These are phyloP conservation scores for Blastomussa wellsi DNA, from an alignment of 92 coral and sea anemone species.

Conservation along the genomic window DNA sequence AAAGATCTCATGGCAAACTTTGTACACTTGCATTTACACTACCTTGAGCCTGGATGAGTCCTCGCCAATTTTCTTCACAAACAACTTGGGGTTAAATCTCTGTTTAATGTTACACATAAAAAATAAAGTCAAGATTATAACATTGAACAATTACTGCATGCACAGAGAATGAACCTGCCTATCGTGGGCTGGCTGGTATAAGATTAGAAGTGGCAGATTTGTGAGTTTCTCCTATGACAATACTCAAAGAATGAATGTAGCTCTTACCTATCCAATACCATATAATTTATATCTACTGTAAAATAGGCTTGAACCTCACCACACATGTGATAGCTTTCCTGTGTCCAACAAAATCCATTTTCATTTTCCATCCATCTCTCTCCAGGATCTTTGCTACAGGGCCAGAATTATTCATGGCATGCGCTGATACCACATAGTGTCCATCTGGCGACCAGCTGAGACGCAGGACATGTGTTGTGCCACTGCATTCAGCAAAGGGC, in stretches of 20 bases:
- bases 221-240: too few relatives aligned
- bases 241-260: too few relatives aligned
- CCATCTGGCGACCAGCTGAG: constrained; percentile 99
- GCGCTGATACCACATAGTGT: constrained; percentile 97
- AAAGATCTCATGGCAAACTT: background rate
- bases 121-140: background rate
- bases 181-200: too few relatives aligned
- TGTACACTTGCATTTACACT: too few relatives aligned
- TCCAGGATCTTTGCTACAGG: constrained; percentile 98
- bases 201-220: too few relatives aligned
- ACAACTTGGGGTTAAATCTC: constrained; percentile 95
- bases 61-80: constrained; percentile 80
- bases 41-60: constrained; percentile 94
- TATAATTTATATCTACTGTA: too few relatives aligned
- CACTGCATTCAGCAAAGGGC: constrained; percentile 94
- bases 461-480: constrained; percentile 93
- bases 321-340: constrained; percentile 96
- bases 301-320: constrained; percentile 42
- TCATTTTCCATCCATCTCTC: constrained; percentile 96
- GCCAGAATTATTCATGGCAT: constrained; percentile 97
- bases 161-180: too few relatives aligned
- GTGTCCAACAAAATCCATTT: constrained; percentile 98
- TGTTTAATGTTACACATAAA: constrained; percentile 16
- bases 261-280: too few relatives aligned
- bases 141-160: background rate